phyloP scores from a whole-genome alignment of 2,888 invertebrate species.

The Orthonychiurus folsomi region DNA sequence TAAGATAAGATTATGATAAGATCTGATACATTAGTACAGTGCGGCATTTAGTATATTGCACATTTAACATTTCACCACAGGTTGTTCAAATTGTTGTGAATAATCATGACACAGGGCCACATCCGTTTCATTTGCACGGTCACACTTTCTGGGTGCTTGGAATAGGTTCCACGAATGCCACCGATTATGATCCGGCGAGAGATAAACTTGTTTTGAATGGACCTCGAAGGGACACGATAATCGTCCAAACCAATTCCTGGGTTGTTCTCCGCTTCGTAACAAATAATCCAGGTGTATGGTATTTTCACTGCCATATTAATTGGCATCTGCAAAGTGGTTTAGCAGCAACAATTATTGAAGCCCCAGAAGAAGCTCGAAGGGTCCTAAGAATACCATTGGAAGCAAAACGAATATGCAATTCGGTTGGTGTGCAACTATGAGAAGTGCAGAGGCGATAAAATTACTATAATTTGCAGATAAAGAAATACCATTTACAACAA shows the following conservation, averaged over 20 bases:
- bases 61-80: neutral
- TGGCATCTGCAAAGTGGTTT: slow-evolving; percentile 8
- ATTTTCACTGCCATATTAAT: slow-evolving; percentile 14
- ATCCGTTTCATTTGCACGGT: slow-evolving; percentile 25
- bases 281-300: slow-evolving; percentile 12
- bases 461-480: no score
- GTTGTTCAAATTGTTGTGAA: no score
- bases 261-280: slow-evolving; percentile 3
- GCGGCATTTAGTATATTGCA: no score
- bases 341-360: neutral
- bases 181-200: slow-evolving; percentile 2
- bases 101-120: slow-evolving; percentile 20
- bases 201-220: neutral
- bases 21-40: no score
- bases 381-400: no score
- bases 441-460: no score
- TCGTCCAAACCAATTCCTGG: slow-evolving; percentile 8
- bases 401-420: no score
- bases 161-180: neutral
- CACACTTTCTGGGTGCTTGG: no score
- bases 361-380: no score
- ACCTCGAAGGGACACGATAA: slow-evolving; percentile 11
- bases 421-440: no score
- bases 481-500: no score
- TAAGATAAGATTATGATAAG: no score